These are phyloP conservation scores for Gymnocephalus cernua DNA, from an alignment of 2,113 vertebrate species.

Conservation along the genomic window DNA sequence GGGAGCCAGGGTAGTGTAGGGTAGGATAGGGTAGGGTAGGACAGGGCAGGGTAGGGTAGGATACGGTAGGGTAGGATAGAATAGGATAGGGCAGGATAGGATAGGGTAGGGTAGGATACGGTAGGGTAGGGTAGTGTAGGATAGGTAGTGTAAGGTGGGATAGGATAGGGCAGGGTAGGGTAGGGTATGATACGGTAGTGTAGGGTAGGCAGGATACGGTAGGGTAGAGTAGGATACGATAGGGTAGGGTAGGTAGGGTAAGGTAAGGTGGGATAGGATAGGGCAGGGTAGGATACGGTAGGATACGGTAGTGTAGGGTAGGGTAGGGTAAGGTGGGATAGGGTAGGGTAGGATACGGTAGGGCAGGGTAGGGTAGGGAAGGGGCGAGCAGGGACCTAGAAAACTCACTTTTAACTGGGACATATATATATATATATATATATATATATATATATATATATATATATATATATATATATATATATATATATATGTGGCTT, in stretches of 20 bases:
- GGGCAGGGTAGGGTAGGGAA: too few relatives aligned
- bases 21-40: background rate
- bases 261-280: too few relatives aligned
- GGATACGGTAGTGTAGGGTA: background rate
- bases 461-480: too few relatives aligned
- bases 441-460: too few relatives aligned
- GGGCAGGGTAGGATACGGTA: background rate
- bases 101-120: background rate
- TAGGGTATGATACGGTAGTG: too few relatives aligned
- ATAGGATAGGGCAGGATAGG: too few relatives aligned
- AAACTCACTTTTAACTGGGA: too few relatives aligned
- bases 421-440: too few relatives aligned
- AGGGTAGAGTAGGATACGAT: background rate
- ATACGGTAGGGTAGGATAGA: background rate
- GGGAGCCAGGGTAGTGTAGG: background rate
- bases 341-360: background rate
- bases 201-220: too few relatives aligned
- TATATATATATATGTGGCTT: too few relatives aligned
- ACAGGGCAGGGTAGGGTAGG: background rate
- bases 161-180: background rate
- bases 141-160: background rate
- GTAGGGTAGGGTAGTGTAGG: too few relatives aligned
- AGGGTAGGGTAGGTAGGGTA: background rate
- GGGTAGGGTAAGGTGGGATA: background rate
- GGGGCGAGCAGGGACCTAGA: constrained; percentile 15